These are phyloP conservation scores for Nycticorax nycticorax DNA, from an alignment of 2,113 vertebrate species.

Conservation along the genomic window DNA sequence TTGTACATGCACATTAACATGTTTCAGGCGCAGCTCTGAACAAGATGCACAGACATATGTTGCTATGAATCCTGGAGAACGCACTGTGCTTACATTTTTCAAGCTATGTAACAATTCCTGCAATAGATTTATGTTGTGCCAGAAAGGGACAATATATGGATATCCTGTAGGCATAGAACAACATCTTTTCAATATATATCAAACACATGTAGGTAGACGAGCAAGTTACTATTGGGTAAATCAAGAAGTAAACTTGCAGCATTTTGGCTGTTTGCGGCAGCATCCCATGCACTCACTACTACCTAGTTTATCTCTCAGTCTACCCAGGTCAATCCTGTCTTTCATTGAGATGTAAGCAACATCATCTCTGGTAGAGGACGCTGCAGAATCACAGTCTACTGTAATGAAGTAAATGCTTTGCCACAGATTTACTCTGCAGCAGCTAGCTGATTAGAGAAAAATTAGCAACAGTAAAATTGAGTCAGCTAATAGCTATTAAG, in stretches of 20 bases:
- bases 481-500: neutral
- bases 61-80: constrained; percentile 22
- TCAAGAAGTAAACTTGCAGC: neutral
- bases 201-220: neutral
- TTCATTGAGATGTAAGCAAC: neutral
- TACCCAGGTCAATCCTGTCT: neutral
- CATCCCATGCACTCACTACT: neutral
- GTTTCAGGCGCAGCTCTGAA: constrained; percentile 26
- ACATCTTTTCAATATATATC: neutral
- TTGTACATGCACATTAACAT: constrained; percentile 27
- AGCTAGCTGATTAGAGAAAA: neutral
- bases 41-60: constrained; percentile 29
- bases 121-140: neutral
- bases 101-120: constrained; percentile 14
- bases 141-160: neutral
- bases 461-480: neutral
- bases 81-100: constrained; percentile 9
- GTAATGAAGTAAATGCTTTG: neutral
- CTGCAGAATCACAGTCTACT: neutral
- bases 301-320: neutral
- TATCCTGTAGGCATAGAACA: neutral
- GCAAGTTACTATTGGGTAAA: neutral
- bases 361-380: neutral
- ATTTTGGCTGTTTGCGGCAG: neutral
- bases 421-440: neutral